A percentile compares a stretch with the other conserved stretches of the same genome.
phyloP scores from a whole-genome alignment of 2,888 invertebrate species.

The Cantharis rustica region DNA sequence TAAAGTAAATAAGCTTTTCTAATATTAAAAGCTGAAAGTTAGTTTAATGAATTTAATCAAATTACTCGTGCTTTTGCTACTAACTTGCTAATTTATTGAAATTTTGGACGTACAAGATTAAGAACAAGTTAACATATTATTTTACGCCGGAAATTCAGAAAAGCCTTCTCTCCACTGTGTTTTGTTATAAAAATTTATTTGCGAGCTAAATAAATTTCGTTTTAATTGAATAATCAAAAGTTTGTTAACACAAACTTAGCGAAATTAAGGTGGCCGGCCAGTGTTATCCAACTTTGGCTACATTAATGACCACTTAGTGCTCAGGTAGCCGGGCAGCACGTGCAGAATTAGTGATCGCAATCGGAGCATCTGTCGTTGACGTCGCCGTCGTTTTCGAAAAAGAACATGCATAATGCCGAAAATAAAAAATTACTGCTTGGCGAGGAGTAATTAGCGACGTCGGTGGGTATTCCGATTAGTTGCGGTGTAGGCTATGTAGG shows the following conservation, averaged over 20 bases:
- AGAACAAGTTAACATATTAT: not conserved
- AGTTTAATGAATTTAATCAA: constrained; percentile 1
- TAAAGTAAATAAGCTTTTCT: constrained; percentile 4
- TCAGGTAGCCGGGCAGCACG: not conserved
- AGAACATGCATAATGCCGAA: not conserved
- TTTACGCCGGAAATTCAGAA: not conserved
- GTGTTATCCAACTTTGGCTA: not conserved
- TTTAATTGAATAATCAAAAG: not conserved
- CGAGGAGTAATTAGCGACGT: not conserved
- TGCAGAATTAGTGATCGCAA: not conserved
- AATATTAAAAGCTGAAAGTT: constrained; percentile 4
- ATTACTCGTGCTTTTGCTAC: not conserved
- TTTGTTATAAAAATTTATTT: not conserved
- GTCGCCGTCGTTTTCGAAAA: too few relatives aligned
- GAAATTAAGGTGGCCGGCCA: not conserved
- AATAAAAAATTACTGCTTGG: not conserved
- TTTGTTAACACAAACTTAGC: not conserved
- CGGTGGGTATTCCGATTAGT: constrained; percentile 8
- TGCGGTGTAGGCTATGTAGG: constrained; percentile 17
- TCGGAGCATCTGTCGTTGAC: not conserved
- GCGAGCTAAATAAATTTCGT: not conserved
- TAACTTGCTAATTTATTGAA: constrained; percentile 1
- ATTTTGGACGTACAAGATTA: not conserved
- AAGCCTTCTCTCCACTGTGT: not conserved
- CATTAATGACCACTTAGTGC: not conserved